phyloP scores from a whole-genome alignment of 2,113 vertebrate species.

The Parus major region DNA sequence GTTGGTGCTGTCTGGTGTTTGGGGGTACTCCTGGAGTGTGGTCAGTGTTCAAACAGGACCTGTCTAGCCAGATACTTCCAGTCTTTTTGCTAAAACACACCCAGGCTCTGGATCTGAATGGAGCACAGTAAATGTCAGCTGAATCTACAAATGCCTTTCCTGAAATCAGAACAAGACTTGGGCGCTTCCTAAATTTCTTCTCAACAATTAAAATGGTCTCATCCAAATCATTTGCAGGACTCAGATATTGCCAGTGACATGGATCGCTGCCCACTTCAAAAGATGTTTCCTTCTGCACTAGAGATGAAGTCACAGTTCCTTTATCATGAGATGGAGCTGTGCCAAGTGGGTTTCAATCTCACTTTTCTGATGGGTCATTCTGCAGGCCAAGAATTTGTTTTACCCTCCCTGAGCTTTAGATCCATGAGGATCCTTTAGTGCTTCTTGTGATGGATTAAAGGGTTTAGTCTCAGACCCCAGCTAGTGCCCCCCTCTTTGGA shows the following conservation, averaged over 20 bases:
- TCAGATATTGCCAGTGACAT: not conserved
- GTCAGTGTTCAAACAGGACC: not conserved
- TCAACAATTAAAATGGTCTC: not conserved
- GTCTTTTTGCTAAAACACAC: not conserved
- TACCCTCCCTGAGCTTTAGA: not conserved
- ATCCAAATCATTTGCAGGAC: not conserved
- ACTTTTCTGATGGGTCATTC: not conserved
- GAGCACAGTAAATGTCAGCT: not conserved
- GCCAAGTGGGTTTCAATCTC: not conserved
- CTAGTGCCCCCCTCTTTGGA: not conserved
- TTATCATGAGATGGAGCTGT: not conserved
- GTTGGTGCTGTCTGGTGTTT: not conserved
- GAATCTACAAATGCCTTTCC: not conserved
- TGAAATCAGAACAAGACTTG: not conserved
- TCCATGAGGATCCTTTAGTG: not conserved
- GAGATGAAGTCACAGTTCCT: rapidly evolving
- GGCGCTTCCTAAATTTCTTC: not conserved
- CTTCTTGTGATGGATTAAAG: not conserved
- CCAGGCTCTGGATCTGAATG: not conserved
- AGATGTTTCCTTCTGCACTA: not conserved
- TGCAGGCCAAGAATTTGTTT: not conserved
- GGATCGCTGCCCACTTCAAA: not conserved
- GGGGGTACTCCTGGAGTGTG: not conserved
- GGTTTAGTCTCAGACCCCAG: not conserved
- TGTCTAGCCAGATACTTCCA: not conserved